These are phyloP conservation scores for Trichoplusia ni DNA, from an alignment of 1,140 invertebrate genomes.

Conservation along the genomic window DNA sequence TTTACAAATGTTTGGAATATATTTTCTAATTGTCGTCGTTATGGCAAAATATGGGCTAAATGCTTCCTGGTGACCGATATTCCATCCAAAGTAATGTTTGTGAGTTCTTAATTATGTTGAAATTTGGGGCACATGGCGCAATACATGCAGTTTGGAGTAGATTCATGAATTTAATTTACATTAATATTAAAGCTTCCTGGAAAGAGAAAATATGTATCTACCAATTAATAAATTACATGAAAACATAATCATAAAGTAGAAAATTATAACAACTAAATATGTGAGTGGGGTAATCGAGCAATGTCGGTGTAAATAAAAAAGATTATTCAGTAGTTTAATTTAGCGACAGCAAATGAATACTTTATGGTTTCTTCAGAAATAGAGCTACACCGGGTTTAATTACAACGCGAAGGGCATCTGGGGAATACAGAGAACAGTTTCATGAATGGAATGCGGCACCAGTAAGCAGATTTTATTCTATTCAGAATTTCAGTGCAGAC, in stretches of 20 bases:
- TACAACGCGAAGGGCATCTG: neutral
- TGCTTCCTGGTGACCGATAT: too few species aligned
- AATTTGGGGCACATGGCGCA: too few species aligned
- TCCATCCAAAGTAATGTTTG: too few species aligned
- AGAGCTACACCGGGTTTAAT: slow-evolving; percentile 7
- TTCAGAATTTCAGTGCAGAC: neutral
- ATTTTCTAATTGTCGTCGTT: neutral
- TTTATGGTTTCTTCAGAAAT: slow-evolving; percentile 4
- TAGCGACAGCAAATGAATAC: neutral
- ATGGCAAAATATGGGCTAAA: too few species aligned
- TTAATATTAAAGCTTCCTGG: too few species aligned
- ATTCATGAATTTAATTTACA: too few species aligned
- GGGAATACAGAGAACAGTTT: slow-evolving; percentile 6
- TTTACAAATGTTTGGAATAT: neutral
- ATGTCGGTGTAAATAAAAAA: neutral
- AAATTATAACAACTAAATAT: neutral
- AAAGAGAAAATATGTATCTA: too few species aligned
- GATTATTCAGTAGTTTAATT: neutral
- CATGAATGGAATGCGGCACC: neutral
- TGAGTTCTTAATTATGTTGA: too few species aligned
- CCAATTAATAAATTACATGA: too few species aligned
- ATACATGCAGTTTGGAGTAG: too few species aligned
- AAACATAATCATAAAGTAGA: too few species aligned
- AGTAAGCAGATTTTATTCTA: neutral
- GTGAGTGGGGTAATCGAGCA: neutral